phyloP scores from a whole-genome alignment of 2,888 invertebrate genomes.

The Ectobius pallidus region DNA sequence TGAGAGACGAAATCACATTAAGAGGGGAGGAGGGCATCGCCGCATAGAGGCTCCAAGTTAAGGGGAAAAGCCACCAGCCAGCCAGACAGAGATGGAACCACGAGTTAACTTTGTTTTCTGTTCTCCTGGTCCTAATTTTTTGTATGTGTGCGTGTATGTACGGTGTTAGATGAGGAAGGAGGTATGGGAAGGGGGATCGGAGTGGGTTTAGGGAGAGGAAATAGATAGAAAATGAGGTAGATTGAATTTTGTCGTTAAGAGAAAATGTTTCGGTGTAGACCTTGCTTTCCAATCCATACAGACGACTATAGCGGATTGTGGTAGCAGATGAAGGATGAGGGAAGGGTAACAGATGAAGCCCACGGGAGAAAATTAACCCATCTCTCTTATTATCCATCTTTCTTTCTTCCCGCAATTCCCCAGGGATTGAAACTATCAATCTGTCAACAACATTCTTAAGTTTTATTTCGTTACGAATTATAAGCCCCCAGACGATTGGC shows the following conservation, averaged over 20 bases:
- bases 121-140: background rate
- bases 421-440: conserved; percentile 15
- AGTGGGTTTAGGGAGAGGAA: conserved; percentile 8
- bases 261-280: conserved; percentile 27
- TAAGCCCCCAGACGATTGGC: background rate
- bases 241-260: conserved; percentile 36
- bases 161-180: background rate
- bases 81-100: conserved; percentile 2
- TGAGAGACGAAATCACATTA: conserved; percentile 23
- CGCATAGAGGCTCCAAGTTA: conserved; percentile 16
- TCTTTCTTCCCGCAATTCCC: background rate
- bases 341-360: conserved; percentile 11
- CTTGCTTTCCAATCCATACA: background rate
- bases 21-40: background rate
- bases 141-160: background rate
- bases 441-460: conserved; percentile 16
- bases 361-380: conserved; percentile 27
- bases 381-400: conserved; percentile 8
- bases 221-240: conserved; percentile 33
- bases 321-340: background rate
- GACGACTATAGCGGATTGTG: background rate
- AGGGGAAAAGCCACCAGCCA: background rate
- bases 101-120: conserved; percentile 20
- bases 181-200: background rate
- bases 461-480: background rate